These are phyloP conservation scores for Acanthopagrus latus DNA, from an alignment of 2,797 vertebrate species.

Conservation along the genomic window DNA sequence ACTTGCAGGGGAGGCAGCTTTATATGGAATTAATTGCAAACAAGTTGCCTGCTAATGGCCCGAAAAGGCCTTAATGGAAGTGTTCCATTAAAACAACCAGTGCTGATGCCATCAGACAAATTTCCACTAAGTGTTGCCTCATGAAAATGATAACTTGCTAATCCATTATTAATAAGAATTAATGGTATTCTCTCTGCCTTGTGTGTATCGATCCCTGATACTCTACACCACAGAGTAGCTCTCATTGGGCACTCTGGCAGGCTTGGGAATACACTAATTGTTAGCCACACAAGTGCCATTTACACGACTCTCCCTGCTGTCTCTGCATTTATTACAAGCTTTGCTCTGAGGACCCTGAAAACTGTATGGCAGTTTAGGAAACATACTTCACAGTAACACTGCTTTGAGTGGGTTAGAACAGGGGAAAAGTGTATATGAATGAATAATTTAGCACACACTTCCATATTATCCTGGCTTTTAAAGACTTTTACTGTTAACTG, in stretches of 20 bases:
- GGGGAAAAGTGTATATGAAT: not conserved
- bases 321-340: constrained; percentile 71
- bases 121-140: constrained; percentile 83
- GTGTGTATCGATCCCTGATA: constrained; percentile 83
- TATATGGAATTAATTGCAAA: constrained; percentile 86
- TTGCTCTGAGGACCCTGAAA: constrained; percentile 51
- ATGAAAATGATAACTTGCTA: constrained; percentile 85
- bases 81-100: constrained; percentile 82
- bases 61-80: constrained; percentile 85
- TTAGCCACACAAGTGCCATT: constrained; percentile 77
- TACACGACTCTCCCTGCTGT: constrained; percentile 70
- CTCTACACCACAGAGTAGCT: constrained; percentile 78
- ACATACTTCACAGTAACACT: constrained; percentile 8
- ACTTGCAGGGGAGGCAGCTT: constrained; percentile 79
- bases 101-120: constrained; percentile 83
- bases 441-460: constrained; percentile 2
- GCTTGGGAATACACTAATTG: constrained; percentile 81
- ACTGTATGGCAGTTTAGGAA: constrained; percentile 28
- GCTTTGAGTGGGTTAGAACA: constrained; percentile 1
- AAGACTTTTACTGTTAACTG: constrained; percentile 1
- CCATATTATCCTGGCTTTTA: not conserved
- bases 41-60: constrained; percentile 83
- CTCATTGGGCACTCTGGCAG: constrained; percentile 71
- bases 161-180: constrained; percentile 89
- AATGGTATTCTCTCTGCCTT: constrained; percentile 83